These are phyloP conservation scores for Grapholita molesta DNA, from an alignment of 1,140 invertebrate genomes.

Conservation along the genomic window DNA sequence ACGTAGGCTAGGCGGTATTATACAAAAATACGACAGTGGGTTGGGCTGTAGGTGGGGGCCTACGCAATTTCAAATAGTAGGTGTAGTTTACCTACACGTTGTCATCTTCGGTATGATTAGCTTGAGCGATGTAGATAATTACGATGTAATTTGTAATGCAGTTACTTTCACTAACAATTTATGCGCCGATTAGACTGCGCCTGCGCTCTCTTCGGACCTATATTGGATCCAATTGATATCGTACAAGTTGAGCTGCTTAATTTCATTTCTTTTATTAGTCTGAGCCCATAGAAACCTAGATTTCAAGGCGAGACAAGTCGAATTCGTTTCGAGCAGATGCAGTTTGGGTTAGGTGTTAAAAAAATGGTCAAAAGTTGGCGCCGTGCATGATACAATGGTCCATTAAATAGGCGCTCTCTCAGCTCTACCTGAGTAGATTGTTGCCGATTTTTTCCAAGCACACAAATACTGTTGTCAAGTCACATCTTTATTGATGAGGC, in stretches of 20 bases:
- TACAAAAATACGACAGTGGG: slow-evolving; percentile 65
- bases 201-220: neutral
- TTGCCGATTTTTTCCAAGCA: slow-evolving; percentile 45
- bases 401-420: slow-evolving; percentile 50
- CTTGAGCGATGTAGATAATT: slow-evolving; percentile 28
- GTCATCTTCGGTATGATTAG: slow-evolving; percentile 52
- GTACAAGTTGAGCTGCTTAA: neutral
- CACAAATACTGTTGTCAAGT: slow-evolving; percentile 28
- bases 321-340: slow-evolving; percentile 11
- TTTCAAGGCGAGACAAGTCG: neutral
- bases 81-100: slow-evolving; percentile 53
- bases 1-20: slow-evolving; percentile 63
- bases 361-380: slow-evolving; percentile 46
- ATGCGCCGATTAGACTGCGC: neutral
- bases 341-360: slow-evolving; percentile 34
- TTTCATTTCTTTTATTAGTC: neutral
- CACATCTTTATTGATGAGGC: slow-evolving; percentile 49
- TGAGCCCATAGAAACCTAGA: neutral
- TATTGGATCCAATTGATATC: neutral
- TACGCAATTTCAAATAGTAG: slow-evolving; percentile 62
- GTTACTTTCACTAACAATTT: slow-evolving; percentile 14
- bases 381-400: slow-evolving; percentile 49
- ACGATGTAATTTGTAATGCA: slow-evolving; percentile 27
- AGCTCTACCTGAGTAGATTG: slow-evolving; percentile 50
- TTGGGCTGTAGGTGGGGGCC: slow-evolving; percentile 57